Evolutionary conservation across 1,140 invertebrate genomes (phyloP).

Genomic region (Lerema accius): DNA sequence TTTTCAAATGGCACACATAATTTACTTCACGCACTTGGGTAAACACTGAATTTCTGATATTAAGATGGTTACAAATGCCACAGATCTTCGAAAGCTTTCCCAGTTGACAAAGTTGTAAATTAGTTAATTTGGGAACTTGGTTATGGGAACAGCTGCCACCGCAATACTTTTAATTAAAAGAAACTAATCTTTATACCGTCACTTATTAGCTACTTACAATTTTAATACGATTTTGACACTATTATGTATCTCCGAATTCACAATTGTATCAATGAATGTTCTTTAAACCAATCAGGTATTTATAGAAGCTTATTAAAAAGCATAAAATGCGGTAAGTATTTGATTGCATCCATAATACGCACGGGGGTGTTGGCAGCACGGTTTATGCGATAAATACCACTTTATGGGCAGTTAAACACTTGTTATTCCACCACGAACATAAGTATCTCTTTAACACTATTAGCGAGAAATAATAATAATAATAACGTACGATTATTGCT

Average conservation of each 20-base stretch:
- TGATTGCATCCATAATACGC: conserved; percentile 39
- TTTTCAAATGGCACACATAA: conserved; percentile 32
- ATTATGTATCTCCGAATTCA: no score
- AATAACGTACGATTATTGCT: no score
- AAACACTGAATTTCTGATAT: background rate
- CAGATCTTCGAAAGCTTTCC: background rate
- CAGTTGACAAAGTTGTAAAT: no score
- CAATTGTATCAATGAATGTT: no score
- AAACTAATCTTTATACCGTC: no score
- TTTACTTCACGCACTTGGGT: conserved; percentile 17
- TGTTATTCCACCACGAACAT: conserved; percentile 43
- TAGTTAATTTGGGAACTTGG: no score
- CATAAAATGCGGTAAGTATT: conserved; percentile 14
- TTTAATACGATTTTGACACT: no score
- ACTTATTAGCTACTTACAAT: no score
- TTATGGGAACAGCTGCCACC: no score
- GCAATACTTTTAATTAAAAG: no score
- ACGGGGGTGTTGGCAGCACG: conserved; percentile 43
- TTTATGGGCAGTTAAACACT: conserved; percentile 65
- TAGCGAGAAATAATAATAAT: conserved; percentile 1
- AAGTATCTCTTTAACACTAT: conserved; percentile 39
- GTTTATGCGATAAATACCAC: conserved; percentile 46
- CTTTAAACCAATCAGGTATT: no score
- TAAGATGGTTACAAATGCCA: background rate
- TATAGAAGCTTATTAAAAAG: no score